Base-by-base conservation (phyloP, 2,888 invertebrate species). In the Drosophila formosana region DNA sequence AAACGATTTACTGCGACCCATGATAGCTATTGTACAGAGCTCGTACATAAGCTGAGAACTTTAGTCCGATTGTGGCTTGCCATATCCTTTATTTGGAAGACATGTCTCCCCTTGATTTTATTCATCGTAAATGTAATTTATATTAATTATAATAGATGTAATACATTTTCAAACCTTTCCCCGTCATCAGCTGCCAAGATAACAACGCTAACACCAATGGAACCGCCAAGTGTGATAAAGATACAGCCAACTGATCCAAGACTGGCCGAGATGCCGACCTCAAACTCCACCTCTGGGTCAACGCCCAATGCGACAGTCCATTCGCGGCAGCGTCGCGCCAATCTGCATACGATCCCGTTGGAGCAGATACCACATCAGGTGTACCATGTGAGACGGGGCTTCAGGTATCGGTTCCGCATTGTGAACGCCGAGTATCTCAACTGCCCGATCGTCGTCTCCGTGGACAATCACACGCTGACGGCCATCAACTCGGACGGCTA, bases 341-440 rank as follows among this genome's bases (percentile, higher is more conserved):
- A 86, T 49, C 37, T 82, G 3, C 47, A 79, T 0, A 58, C 79
- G 46, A 79, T 90, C 1, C 80, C 82, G 0, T 49, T 91, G 45
- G 78, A 89, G 30, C 61, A 80, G 43, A 79, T 92, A 23, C 92
- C 92, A 0, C 85, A 90, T 8, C 92, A 92, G 63, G 82, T 73
- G 0, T 92, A 91, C 37, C 81, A 82, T 41, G 92, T 92, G 18
- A 66, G 73, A 1, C 72, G 79, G 94, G 96, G 96, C 8, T 94
- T 94, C 79, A 90, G 95, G 69, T 97, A 97, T 90, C 94, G 97
- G 60, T 96, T 97, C 85, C 94, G 97, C 28, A 92, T 97, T 52
- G 96, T 97, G 83, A 97, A 97, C 87, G 96, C 97, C 0, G 97
- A 96, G 89, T 96, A 97, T 89, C 93, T 97, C 46, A 97, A 97